Conservation (phyloP, 1,140 invertebrate species). For the Pseudomyrmex sp. region DNA sequence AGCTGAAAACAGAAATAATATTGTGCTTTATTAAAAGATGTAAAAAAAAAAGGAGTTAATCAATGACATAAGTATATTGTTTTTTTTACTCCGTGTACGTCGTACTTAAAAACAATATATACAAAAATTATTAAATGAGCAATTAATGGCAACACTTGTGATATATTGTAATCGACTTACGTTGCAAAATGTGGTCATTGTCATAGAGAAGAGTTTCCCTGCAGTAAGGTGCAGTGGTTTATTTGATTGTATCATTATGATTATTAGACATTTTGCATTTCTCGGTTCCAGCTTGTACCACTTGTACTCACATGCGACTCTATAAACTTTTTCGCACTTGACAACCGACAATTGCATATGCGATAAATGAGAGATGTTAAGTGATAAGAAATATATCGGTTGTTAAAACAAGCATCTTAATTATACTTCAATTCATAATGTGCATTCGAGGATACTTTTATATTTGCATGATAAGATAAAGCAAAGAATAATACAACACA, state of each 20-base stretch:
- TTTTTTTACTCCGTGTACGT: too few relatives aligned
- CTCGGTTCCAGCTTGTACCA: constrained; percentile 23
- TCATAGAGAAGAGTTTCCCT: constrained; percentile 57
- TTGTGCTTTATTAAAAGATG: not conserved
- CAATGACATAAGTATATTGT: too few relatives aligned
- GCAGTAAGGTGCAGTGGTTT: constrained; percentile 21
- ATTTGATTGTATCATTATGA: constrained; percentile 26
- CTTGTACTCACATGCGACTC: constrained; percentile 15
- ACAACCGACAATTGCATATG: not conserved
- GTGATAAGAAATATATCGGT: not conserved
- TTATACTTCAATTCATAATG: not conserved
- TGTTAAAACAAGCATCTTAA: not conserved
- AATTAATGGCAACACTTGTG: not conserved
- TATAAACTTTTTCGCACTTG: constrained; percentile 14
- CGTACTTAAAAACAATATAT: too few relatives aligned
- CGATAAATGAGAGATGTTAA: not conserved
- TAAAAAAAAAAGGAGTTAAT: not conserved
- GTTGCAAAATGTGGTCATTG: constrained; percentile 48
- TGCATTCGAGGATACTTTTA: not conserved
- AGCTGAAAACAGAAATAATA: constrained; percentile 28
- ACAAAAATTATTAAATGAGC: not conserved
- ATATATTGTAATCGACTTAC: constrained; percentile 24
- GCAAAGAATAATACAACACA: not conserved
- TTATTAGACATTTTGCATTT: constrained; percentile 6
- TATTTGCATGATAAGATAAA: not conserved